Base-by-base conservation (phyloP, 2,888 invertebrate species). In the Drosophila emarginata region DNA sequence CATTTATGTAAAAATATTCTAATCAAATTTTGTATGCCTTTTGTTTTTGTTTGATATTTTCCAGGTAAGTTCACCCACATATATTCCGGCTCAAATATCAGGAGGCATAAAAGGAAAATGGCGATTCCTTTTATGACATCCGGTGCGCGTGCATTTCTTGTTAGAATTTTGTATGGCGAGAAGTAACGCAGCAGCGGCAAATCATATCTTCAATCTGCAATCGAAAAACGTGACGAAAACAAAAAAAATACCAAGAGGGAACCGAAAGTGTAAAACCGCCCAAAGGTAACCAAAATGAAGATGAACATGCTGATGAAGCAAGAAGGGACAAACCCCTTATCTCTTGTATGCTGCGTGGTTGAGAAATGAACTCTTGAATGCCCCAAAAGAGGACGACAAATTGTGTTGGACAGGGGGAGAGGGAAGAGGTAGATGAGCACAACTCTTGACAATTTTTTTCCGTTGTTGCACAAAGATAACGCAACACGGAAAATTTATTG, bases 191-290 rank as follows among this genome's bases (percentile, higher is more conserved):
- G 67, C 57, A 65, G 6, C 40, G 37, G 15, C 28, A 50, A 36
- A n/a, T 26, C 58, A 59, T 73, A 74, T 67, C 72, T 67, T 21
- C 51, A 74, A 71, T 71, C 71, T 36, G 54, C 36, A 36, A 54
- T 54, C 54, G 64, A 65, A 69, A 72, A 81, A 84, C 89, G 89
- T 85, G 89, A 88, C 79, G 67, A 79, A 78, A 88, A 84, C 88
- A 84, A 87, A 80, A 74, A 62, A 50, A 32, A 28, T 5, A 9
- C 9, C 6, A 32, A 64, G 58, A 58, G 57, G 12, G 14, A 53
- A 52, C 39, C 39, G 37, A 59, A 72, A 50, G 53, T 56, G 53
- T 40, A 53, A 64, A 60, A 39, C 18, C 37, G n/a, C 53, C 65
- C 45, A 32, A 77, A 78, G 78, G 78, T 78, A 78, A 75, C 81